Evolutionary conservation across 2,113 vertebrate species (phyloP), one percentile per base, ranked within the genome.

Genomic region (Nothoprocta pentlandii): DNA sequence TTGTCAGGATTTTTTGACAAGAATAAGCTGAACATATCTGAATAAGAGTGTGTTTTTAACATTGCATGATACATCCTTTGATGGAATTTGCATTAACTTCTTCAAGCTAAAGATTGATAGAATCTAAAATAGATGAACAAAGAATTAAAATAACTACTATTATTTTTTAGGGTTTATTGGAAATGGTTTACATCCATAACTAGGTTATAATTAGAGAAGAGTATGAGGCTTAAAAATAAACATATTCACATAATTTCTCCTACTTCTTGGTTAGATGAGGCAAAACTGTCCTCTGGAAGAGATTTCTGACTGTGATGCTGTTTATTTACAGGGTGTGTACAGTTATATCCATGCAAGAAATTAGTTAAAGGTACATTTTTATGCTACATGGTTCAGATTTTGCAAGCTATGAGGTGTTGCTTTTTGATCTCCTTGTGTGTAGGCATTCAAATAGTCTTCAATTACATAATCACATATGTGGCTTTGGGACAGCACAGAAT

Each of bases 151-250:
- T 12, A 47, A 78, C 49, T 68, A 39, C 34, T 73, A 51, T 25
- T 53, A 12, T 28, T 46, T 75, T n/a, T 21, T 73, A 86, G 22
- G 30, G 82, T 8, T 74, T 87, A 51, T 14, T 46, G 79, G 36
- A 80, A 94, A 80, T 80, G 32, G 67, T 70, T 90, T 82, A 62
- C 61, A 66, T 30, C 36, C 39, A 61, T 82, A 80, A 67, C 54
- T 92, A 22, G 12, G 82, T 21, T 94, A 51, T 88, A 83, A 94
- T 85, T 95, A 86, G 47, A 75, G 53, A 61, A 80, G 62, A 75
- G 56, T 64, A 83, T 88, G 90, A 78, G 61, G 73, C 85, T 91
- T 88, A 54, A 73, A 77, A 84, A 51, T 15, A 88, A 8, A 94
- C 7, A 1, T 78, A 53, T 32, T 78, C 62, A 69, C 3, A 4